Evolutionary conservation across 1,140 invertebrate genomes (phyloP).

Genomic region (Sitobion miscanthi): DNA sequence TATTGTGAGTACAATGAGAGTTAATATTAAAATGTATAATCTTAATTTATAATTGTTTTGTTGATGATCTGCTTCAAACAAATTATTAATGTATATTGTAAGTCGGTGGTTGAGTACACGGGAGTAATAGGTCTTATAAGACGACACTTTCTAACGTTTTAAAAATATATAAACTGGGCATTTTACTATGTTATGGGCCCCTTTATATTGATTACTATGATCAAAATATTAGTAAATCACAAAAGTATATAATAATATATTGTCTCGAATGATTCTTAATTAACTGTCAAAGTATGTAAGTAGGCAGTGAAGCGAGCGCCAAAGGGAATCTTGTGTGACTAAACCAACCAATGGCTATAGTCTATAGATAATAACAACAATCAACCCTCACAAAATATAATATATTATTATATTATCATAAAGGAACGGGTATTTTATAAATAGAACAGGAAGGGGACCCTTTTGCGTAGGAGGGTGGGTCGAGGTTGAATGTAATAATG

Average conservation of each 20-base stretch:
- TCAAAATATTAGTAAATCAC: not conserved
- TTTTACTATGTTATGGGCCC: too few relatives aligned
- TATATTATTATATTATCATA: not conserved
- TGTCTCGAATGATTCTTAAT: not conserved
- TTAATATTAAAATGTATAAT: not conserved
- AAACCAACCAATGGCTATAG: not conserved
- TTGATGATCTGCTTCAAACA: not conserved
- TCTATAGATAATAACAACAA: not conserved
- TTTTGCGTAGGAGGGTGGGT: not conserved
- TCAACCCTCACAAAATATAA: not conserved
- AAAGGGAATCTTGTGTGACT: not conserved
- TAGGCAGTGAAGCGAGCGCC: not conserved
- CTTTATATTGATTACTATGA: not conserved
- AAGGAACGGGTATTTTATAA: not conserved
- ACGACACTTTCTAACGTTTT: not conserved
- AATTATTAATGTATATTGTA: not conserved
- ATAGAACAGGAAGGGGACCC: not conserved
- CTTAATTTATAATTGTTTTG: not conserved
- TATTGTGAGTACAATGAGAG: not conserved
- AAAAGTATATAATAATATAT: not conserved
- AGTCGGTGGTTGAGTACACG: not conserved
- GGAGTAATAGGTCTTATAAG: not conserved
- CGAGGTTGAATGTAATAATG: not conserved
- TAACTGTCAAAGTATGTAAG: not conserved
- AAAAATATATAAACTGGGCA: too few relatives aligned